Base-by-base conservation (phyloP, 2,113 vertebrate species). In the Seriola rivoliana region DNA sequence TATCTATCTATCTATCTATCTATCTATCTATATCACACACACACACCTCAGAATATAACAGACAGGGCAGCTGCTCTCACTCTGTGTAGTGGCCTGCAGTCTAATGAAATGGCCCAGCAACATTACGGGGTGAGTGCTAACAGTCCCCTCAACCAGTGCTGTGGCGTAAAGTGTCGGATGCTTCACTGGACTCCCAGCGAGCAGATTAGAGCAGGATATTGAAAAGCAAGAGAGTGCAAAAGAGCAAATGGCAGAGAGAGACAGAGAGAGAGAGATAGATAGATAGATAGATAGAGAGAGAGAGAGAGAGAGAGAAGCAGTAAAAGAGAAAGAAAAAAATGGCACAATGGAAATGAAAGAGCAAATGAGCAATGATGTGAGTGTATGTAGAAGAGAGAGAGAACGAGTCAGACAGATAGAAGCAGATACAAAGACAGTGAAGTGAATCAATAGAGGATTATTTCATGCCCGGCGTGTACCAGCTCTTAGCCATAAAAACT, bases 91-190 rank as follows among this genome's bases (percentile, higher is more conserved):
- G 71, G 80, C 68, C 81, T 42, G 54, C 23, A 40, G 69, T 82
- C 59, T 89, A 87, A 90, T 90, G 71, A 89, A 88, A 92, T 71
- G 54, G 36, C 68, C 67, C 38, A 64, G 52, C 42, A 84, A 86
- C 80, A 88, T 81, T 67, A 86, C 81, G 73, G 75, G 80, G 67
- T 87, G 66, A 72, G 40, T 75, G 64, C 80, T 64, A 76, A 54
- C 42, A 58, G 50, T 63, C 60, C 65, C 50, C 59, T 82, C 59
- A 64, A 21, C 69, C 38, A 75, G 55, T 66, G 55, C 67, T 42
- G 57, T 42, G 44, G 25, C 65, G 50, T 65, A 52, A 67, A 81
- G 64, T 73, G 69, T 17, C 62, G 59, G 67, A 82, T 58, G 80
- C 78, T 83, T 76, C 73, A 64, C 70, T 78, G 76, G 46, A 59